A percentile compares a stretch with the other conserved stretches of the same genome.
These are phyloP conservation scores for Anser cygnoides DNA, from an alignment of 2,113 vertebrate species.

Conservation along the genomic window DNA sequence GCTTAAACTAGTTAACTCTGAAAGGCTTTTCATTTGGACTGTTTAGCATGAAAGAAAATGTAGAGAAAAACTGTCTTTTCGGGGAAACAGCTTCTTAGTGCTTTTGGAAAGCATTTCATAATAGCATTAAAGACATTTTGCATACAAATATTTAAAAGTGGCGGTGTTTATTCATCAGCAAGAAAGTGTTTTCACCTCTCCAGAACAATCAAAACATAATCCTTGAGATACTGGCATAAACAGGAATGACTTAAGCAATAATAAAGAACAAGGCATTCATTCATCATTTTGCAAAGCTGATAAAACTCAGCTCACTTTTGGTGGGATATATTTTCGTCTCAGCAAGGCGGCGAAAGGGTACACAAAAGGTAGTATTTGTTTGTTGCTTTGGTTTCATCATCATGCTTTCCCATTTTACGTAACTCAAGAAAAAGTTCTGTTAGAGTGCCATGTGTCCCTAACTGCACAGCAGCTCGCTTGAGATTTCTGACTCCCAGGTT, in stretches of 20 bases:
- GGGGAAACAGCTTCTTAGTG: constrained; percentile 69
- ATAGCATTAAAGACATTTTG: constrained; percentile 77
- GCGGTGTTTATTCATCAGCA: constrained; percentile 80
- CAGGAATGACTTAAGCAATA: constrained; percentile 76
- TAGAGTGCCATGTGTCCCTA: background rate
- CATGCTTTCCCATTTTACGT: background rate
- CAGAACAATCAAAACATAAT: constrained; percentile 83
- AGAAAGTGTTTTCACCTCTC: constrained; percentile 78
- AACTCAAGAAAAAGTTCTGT: background rate
- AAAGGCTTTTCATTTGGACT: constrained; percentile 81
- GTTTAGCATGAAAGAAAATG: constrained; percentile 81
- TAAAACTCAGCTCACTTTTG: constrained; percentile 73
- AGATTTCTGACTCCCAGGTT: background rate
- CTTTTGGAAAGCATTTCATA: constrained; percentile 80
- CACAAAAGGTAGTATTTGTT: background rate
- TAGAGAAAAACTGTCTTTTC: constrained; percentile 70
- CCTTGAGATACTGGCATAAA: constrained; percentile 77
- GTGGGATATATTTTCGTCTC: constrained; percentile 43
- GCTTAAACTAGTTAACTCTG: constrained; percentile 85
- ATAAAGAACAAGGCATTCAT: constrained; percentile 79
- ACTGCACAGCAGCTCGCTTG: background rate
- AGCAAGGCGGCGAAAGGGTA: constrained; percentile 33
- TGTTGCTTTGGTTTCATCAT: constrained; percentile 11
- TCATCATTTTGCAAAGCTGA: constrained; percentile 75
- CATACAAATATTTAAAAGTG: constrained; percentile 80